Percentiles rank a stretch among this genome's conserved stretches.
These are phyloP conservation scores for Perdita meconis DNA, from an alignment of 2,888 invertebrate genomes.

Conservation along the genomic window DNA sequence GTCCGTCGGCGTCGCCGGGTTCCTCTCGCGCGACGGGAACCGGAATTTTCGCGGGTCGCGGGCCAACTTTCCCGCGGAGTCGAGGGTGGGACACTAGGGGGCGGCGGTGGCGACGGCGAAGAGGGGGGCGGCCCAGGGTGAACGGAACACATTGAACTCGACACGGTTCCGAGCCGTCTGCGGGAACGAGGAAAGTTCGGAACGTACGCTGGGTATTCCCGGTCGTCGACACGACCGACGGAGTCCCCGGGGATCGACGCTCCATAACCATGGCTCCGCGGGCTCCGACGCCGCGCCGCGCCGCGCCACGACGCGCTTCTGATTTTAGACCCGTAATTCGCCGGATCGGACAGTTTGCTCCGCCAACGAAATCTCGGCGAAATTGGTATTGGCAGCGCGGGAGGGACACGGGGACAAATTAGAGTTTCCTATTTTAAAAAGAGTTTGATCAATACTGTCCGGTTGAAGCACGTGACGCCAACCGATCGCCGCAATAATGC, in stretches of 20 bases:
- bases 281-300: too few relatives aligned
- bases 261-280: slow-evolving; percentile 33
- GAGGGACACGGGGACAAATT: neutral
- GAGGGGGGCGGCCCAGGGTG: neutral
- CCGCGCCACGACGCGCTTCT: slow-evolving; percentile 19
- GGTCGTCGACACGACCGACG: slow-evolving; percentile 58
- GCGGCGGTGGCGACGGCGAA: too few relatives aligned
- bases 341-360: slow-evolving; percentile 30
- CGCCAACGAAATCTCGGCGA: slow-evolving; percentile 4
- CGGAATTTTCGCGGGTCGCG: slow-evolving; percentile 33
- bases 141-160: slow-evolving; percentile 50
- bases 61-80: slow-evolving; percentile 11
- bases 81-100: neutral
- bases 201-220: slow-evolving; percentile 41
- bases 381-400: slow-evolving; percentile 4
- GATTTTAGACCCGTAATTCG: slow-evolving; percentile 42
- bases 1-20: slow-evolving; percentile 37
- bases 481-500: neutral
- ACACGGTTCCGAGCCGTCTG: slow-evolving; percentile 53
- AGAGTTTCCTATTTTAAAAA: neutral
- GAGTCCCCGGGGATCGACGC: slow-evolving; percentile 52
- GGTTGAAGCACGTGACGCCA: neutral
- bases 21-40: slow-evolving; percentile 13
- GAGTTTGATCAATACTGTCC: neutral
- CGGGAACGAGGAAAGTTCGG: slow-evolving; percentile 55